phyloP scores from a whole-genome alignment of 2,113 vertebrate species.

The Numenius arquata region DNA sequence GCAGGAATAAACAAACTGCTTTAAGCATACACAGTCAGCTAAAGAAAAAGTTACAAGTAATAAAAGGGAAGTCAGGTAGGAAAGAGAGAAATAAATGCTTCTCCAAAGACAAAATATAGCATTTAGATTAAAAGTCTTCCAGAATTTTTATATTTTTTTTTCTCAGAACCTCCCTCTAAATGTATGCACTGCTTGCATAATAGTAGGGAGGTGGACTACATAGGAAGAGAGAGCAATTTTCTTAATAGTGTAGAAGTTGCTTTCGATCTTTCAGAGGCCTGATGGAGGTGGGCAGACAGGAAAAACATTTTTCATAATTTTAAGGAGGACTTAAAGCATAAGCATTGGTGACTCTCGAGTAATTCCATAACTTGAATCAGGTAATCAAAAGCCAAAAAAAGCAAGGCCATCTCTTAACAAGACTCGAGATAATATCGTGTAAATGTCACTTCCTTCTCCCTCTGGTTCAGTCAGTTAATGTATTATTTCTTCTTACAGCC shows the following conservation, averaged over 20 bases:
- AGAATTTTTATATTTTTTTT: not conserved
- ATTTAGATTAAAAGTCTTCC: not conserved
- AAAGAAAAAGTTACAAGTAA: not conserved
- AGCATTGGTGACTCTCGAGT: not conserved
- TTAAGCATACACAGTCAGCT: not conserved
- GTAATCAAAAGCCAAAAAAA: not conserved
- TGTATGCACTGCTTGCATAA: not conserved
- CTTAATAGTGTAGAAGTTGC: not conserved
- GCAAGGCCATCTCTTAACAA: not conserved
- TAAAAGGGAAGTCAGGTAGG: not conserved
- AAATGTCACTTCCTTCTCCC: not conserved
- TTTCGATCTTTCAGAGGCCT: not conserved
- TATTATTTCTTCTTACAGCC: not conserved
- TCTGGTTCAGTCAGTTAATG: not conserved
- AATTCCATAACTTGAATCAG: not conserved
- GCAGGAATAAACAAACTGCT: not conserved
- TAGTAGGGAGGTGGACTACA: not conserved
- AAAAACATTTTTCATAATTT: not conserved
- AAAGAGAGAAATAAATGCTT: not conserved
- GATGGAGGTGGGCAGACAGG: not conserved
- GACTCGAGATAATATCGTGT: not conserved
- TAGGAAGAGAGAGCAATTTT: not conserved
- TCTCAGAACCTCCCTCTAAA: not conserved
- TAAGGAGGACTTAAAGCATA: not conserved
- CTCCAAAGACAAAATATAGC: not conserved